phyloP scores from a whole-genome alignment of 2,113 vertebrate genomes.

The Myodes glareolus region DNA sequence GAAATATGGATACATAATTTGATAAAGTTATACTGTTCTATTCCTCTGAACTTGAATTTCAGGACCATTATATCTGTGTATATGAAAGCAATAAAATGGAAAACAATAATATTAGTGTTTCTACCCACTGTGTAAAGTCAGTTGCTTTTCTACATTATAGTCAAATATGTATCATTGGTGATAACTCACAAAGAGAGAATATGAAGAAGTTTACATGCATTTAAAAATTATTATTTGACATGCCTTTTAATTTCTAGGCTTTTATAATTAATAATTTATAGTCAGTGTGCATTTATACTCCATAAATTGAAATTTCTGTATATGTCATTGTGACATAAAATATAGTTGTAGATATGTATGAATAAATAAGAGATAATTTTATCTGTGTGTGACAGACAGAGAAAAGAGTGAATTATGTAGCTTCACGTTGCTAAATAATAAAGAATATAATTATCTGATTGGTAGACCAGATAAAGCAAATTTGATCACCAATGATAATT shows the following conservation, averaged over 20 bases:
- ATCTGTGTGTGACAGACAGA: neutral
- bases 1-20: neutral
- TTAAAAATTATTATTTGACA: neutral
- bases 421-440: neutral
- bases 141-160: neutral
- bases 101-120: neutral
- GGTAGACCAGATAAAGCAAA: neutral
- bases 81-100: neutral
- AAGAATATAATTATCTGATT: neutral
- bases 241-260: neutral
- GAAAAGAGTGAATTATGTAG: neutral
- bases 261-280: neutral
- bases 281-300: neutral
- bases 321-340: neutral
- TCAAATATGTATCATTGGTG: neutral
- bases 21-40: neutral
- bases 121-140: neutral
- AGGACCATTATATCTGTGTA: neutral
- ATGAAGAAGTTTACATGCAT: neutral
- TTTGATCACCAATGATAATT: neutral
- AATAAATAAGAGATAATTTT: neutral
- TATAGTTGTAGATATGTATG: neutral
- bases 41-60: neutral
- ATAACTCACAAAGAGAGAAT: neutral
- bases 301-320: neutral